Evolutionary conservation across 2,888 invertebrate genomes (phyloP).

Genomic region (Thysanoteuthis rhombus): DNA sequence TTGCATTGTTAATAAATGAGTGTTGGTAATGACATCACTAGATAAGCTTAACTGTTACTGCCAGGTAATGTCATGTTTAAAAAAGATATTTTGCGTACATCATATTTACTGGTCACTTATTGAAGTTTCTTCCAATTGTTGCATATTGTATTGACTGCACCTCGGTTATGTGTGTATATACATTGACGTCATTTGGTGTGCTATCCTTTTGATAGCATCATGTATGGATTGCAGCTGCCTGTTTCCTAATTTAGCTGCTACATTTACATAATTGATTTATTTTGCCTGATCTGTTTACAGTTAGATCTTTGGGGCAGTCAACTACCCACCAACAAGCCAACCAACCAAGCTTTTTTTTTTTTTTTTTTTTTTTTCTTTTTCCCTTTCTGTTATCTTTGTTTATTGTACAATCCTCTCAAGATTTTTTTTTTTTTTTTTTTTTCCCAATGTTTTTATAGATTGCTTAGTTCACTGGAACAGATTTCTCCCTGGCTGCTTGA

Average conservation of each 20-base stretch:
- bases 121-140: too few relatives aligned
- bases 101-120: too few relatives aligned
- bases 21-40: too few relatives aligned
- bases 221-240: background rate
- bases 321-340: too few relatives aligned
- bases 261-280: background rate
- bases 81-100: too few relatives aligned
- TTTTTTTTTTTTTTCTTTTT: background rate
- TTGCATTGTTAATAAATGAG: too few relatives aligned
- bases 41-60: too few relatives aligned
- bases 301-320: background rate
- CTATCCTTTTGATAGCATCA: too few relatives aligned
- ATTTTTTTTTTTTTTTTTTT: background rate
- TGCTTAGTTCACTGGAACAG: background rate
- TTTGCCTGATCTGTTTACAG: background rate
- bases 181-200: too few relatives aligned
- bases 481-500: background rate
- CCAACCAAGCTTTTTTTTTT: background rate
- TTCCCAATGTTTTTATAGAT: background rate
- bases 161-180: too few relatives aligned
- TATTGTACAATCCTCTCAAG: background rate
- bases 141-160: too few relatives aligned
- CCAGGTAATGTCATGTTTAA: too few relatives aligned
- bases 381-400: background rate
- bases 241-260: background rate